Percentiles rank a stretch among this genome's conserved stretches.
Evolutionary conservation across 2,888 invertebrate species (phyloP).

Genomic region (Apantesis nais): DNA sequence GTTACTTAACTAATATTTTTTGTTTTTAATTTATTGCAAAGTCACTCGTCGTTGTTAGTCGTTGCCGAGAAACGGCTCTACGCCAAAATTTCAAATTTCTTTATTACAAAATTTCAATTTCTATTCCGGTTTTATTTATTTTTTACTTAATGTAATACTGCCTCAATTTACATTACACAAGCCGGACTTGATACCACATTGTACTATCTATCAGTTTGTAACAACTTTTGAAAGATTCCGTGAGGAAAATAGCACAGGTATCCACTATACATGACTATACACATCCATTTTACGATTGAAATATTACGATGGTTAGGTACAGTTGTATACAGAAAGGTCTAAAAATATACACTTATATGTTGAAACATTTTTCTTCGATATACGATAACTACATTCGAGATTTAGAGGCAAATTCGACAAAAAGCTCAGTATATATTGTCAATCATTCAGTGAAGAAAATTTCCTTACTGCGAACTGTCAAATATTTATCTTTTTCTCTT

Average conservation of each 20-base stretch:
- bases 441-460: constrained; percentile 65
- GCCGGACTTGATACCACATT: not conserved
- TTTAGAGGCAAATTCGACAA: constrained; percentile 53
- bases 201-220: not conserved
- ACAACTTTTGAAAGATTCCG: not conserved
- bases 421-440: constrained; percentile 63
- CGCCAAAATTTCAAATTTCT: not conserved
- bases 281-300: not conserved
- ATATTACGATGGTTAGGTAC: not conserved
- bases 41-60: not conserved
- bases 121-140: not conserved
- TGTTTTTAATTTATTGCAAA: not conserved
- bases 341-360: constrained; percentile 44
- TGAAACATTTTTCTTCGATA: constrained; percentile 46
- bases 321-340: constrained; percentile 24
- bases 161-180: not conserved
- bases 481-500: constrained; percentile 70
- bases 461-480: constrained; percentile 68
- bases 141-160: too few species aligned
- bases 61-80: not conserved
- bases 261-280: too few species aligned
- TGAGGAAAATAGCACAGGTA: not conserved
- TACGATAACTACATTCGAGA: constrained; percentile 56
- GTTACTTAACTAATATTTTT: not conserved
- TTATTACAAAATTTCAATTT: not conserved